A percentile compares a stretch with the other conserved stretches of the same genome.
These are phyloP conservation scores for Myoxocephalus aenaeus DNA, from an alignment of 2,797 vertebrate species.

Conservation along the genomic window DNA sequence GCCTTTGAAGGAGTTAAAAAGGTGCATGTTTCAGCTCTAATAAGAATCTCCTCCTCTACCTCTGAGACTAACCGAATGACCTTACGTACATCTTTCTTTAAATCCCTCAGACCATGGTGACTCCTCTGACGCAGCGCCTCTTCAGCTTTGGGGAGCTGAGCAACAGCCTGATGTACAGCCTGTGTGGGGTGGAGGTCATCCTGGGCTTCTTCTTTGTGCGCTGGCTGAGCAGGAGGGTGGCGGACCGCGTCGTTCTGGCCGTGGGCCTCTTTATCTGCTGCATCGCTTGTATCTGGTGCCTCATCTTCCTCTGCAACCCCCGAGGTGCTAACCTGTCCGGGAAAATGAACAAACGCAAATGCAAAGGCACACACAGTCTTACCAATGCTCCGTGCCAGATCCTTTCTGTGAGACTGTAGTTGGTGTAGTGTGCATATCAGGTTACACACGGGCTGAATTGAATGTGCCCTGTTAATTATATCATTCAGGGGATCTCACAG, in stretches of 20 bases:
- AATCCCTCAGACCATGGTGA: slow-evolving; percentile 88
- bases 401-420: slow-evolving; percentile 28
- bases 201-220: slow-evolving; percentile 88
- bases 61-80: slow-evolving; percentile 18
- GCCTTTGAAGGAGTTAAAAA: slow-evolving; percentile 25
- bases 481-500: slow-evolving; percentile 51
- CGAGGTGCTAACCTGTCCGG: slow-evolving; percentile 77
- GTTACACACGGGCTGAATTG: slow-evolving; percentile 56
- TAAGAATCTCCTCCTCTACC: slow-evolving; percentile 25
- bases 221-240: slow-evolving; percentile 84
- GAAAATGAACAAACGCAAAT: slow-evolving; percentile 33
- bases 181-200: slow-evolving; percentile 91
- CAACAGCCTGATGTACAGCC: slow-evolving; percentile 90
- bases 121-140: slow-evolving; percentile 87
- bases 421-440: slow-evolving; percentile 46
- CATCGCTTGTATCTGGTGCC: slow-evolving; percentile 88
- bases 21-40: slow-evolving; percentile 25
- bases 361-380: neutral
- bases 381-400: slow-evolving; percentile 20
- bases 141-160: slow-evolving; percentile 88
- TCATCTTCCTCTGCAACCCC: slow-evolving; percentile 87
- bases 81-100: slow-evolving; percentile 30
- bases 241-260: slow-evolving; percentile 85
- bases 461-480: slow-evolving; percentile 60
- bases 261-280: slow-evolving; percentile 86